Conservation (phyloP, 2,888 invertebrate species). For the Scaptomyza polygonia region DNA sequence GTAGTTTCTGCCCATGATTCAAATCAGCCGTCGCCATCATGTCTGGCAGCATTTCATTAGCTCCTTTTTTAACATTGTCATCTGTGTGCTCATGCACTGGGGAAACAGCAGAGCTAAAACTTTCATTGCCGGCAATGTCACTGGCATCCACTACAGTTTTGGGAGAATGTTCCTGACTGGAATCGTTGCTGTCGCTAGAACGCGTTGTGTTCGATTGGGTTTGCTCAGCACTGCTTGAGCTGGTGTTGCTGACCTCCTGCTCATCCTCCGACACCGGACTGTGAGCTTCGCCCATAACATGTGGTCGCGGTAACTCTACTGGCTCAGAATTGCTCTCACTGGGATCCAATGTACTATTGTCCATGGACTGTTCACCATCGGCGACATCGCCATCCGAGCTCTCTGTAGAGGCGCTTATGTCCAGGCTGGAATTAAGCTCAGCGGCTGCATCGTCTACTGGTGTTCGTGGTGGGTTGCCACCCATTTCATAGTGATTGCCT, state of each 20-base stretch:
- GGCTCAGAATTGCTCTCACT: not conserved
- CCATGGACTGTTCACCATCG: constrained; percentile 28
- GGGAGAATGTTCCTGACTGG: constrained; percentile 50
- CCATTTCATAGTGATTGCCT: not conserved
- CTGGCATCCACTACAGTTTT: constrained; percentile 52
- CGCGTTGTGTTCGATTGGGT: constrained; percentile 28
- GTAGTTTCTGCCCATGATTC: not conserved
- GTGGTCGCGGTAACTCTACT: not conserved
- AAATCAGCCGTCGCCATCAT: not conserved
- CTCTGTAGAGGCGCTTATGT: constrained; percentile 54
- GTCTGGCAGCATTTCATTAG: not conserved
- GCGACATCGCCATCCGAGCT: constrained; percentile 24
- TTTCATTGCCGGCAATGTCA: constrained; percentile 22
- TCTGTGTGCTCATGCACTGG: not conserved
- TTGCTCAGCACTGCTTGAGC: constrained; percentile 20
- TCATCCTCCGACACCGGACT: constrained; percentile 36
- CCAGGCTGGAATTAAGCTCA: constrained; percentile 38
- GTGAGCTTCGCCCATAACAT: constrained; percentile 7
- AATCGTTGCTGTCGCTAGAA: constrained; percentile 35
- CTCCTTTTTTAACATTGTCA: not conserved
- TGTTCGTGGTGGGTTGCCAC: constrained; percentile 27
- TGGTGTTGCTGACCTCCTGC: constrained; percentile 26
- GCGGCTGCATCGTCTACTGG: constrained; percentile 44
- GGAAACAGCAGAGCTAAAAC: not conserved
- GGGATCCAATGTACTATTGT: constrained; percentile 14